Evolutionary conservation across 1,140 invertebrate species (phyloP), one percentile per base, ranked within the genome.

Genomic region (Dreissena rostriformis): DNA sequence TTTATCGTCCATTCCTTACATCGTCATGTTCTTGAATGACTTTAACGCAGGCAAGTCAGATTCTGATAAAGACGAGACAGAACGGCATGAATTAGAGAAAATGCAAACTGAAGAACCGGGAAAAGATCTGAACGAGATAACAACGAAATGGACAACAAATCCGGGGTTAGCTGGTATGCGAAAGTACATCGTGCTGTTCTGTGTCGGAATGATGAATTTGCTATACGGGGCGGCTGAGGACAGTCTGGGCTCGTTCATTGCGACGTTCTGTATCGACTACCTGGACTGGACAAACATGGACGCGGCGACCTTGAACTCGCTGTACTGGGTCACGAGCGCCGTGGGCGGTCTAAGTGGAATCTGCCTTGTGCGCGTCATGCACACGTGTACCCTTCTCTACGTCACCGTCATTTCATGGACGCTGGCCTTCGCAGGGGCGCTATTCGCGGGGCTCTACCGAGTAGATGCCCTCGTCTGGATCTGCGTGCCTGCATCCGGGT

Each of bases 261-360:
- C 82, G 0, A 82, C 86, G 10, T 90, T 88, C 73, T 84, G 82
- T 61, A 78, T 89, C 10, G 68, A 85, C 51, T 81, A 87, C 29
- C 78, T 91, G 61, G 73, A 86, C 15, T 91, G 88, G 87, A 75
- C 72, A 15, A 89, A 88, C 55, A 29, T 71, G 4, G 26, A 82
- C 0, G 85, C 88, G 10, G 86, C 86, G 0, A 71, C 76, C 29
- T 77, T 86, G 15, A 88, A 84, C 0, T 88, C 88, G 15, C 66
- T 88, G 14, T 91, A 83, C 66, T 91, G 90, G 90, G 84, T 80
- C 2, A 63, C 79, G 14, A 88, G 89, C 73, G 86, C 87, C 17
- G 26, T 66, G 5, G 85, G 83, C 1, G 63, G 90, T 22, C 86
- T 91, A 29, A 39, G 74, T 15, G 87, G 87, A 5, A 86, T 91